Evolutionary conservation across 1,140 invertebrate species (phyloP).

Genomic region (Calliphora vicina): DNA sequence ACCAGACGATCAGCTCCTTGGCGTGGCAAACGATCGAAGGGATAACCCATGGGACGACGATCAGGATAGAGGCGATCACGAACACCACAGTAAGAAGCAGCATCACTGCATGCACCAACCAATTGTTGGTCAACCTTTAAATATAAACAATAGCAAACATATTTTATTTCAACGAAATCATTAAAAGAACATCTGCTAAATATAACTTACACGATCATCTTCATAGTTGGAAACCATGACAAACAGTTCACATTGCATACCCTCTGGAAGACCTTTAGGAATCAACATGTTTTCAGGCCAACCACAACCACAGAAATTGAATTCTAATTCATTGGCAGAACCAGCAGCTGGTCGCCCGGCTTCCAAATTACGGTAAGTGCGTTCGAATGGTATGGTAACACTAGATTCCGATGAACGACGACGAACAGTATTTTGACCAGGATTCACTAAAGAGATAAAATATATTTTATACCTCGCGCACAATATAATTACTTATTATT

Average conservation of each 20-base stretch:
- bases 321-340: slow-evolving; percentile 66
- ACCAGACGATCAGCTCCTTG: slow-evolving; percentile 65
- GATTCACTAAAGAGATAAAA: slow-evolving; percentile 66
- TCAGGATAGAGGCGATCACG: slow-evolving; percentile 78
- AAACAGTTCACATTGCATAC: slow-evolving; percentile 76
- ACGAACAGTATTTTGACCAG: slow-evolving; percentile 71
- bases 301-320: slow-evolving; percentile 86
- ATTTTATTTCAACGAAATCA: background rate
- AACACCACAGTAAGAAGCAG: slow-evolving; percentile 77
- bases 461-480: background rate
- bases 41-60: slow-evolving; percentile 77
- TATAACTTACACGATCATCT: slow-evolving; percentile 69
- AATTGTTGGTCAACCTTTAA: slow-evolving; percentile 68
- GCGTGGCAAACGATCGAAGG: slow-evolving; percentile 74
- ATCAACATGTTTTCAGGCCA: slow-evolving; percentile 88
- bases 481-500: background rate
- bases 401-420: slow-evolving; percentile 72
- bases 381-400: slow-evolving; percentile 77
- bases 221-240: slow-evolving; percentile 82
- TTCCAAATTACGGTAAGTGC: slow-evolving; percentile 73
- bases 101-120: slow-evolving; percentile 71
- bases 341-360: slow-evolving; percentile 67
- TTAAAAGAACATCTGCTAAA: background rate
- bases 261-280: slow-evolving; percentile 75
- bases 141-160: background rate